A percentile compares a stretch with the other conserved stretches of the same genome.
Conservation (phyloP, 2,113 vertebrate genomes). For the Damaliscus lunatus region DNA sequence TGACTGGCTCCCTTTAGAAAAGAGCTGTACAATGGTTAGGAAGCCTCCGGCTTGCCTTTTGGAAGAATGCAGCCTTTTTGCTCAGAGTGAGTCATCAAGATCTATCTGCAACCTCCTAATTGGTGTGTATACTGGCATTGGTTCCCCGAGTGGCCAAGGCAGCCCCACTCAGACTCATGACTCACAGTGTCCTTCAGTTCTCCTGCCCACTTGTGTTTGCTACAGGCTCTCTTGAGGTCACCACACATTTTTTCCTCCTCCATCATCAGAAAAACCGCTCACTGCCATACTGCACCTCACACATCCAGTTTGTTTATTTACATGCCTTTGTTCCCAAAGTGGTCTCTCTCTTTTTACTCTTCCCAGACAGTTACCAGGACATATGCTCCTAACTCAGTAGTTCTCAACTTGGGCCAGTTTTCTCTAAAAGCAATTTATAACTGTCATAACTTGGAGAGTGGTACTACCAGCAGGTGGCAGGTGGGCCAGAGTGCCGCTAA, state of each 20-base stretch:
- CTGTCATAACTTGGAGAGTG: not conserved
- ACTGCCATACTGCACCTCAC: not conserved
- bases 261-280: not conserved
- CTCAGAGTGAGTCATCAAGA: not conserved
- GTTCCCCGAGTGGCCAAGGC: not conserved
- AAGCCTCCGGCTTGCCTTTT: not conserved
- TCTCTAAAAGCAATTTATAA: not conserved
- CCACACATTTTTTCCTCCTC: not conserved
- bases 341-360: not conserved
- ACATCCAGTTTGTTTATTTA: not conserved
- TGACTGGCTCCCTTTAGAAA: not conserved
- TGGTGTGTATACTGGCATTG: not conserved
- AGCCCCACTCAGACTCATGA: not conserved
- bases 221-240: not conserved
- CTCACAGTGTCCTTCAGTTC: not conserved
- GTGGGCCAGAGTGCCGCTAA: not conserved
- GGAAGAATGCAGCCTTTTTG: not conserved
- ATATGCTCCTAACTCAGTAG: not conserved
- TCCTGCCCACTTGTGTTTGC: not conserved
- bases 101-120: not conserved
- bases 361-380: not conserved
- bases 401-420: not conserved
- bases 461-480: not conserved
- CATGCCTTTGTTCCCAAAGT: not conserved
- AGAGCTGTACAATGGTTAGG: not conserved